phyloP scores from a whole-genome alignment of 2,888 invertebrate genomes.

The Lagria hirta region DNA sequence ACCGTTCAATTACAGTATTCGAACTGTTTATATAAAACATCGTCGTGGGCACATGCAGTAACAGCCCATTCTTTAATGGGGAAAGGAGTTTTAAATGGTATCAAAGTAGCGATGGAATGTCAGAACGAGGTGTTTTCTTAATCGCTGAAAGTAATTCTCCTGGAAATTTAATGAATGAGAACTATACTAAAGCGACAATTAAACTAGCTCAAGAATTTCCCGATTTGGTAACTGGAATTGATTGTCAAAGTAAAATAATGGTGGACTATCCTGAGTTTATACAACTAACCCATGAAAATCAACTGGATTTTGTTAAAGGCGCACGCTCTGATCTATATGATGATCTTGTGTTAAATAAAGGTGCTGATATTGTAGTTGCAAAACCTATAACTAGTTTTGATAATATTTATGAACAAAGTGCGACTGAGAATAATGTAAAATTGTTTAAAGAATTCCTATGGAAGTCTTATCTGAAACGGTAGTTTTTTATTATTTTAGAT shows the following conservation, averaged over 20 bases:
- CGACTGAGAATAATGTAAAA: too few species aligned
- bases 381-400: too few species aligned
- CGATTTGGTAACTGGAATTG: slow-evolving; percentile 83
- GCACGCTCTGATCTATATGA: slow-evolving; percentile 85
- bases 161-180: slow-evolving; percentile 63
- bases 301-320: slow-evolving; percentile 70
- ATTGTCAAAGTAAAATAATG: slow-evolving; percentile 78
- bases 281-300: slow-evolving; percentile 92
- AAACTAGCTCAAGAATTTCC: slow-evolving; percentile 71
- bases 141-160: slow-evolving; percentile 87
- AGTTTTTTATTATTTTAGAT: too few species aligned
- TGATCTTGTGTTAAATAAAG: slow-evolving; percentile 73
- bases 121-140: slow-evolving; percentile 68
- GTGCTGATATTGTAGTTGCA: slow-evolving; percentile 92
- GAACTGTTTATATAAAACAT: slow-evolving; percentile 73
- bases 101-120: slow-evolving; percentile 51
- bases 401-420: too few species aligned
- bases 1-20: slow-evolving; percentile 83
- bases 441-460: too few species aligned
- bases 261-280: slow-evolving; percentile 74
- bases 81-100: slow-evolving; percentile 63
- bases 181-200: slow-evolving; percentile 68
- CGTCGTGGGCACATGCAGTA: slow-evolving; percentile 88
- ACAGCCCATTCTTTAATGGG: slow-evolving; percentile 91
- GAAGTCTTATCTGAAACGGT: too few species aligned